Base-by-base conservation (phyloP, 2,797 vertebrate genomes). In the Dendrocincla tyrannina region DNA sequence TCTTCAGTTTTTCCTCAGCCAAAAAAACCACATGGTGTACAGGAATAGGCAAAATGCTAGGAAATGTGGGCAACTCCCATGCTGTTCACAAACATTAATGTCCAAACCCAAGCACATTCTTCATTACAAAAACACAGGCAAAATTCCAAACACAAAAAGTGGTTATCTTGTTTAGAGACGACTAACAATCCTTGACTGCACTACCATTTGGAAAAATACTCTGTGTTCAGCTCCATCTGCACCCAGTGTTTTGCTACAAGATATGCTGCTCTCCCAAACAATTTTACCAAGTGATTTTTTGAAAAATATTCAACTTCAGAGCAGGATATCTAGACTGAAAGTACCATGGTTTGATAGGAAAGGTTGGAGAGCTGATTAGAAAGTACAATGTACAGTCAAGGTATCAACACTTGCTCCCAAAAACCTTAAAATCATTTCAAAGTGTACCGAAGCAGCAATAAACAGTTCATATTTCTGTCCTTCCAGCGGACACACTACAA, bases 331-430 rank as follows among this genome's bases (percentile, higher is more conserved):
- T 83, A 78, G 73, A 49, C 80, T 35, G 72, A 94, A 88, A 91
- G 27, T 89, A 59, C 72, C 44, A 4, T n/a, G 46, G 42, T 62
- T 72, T 62, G 50, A 84, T 88, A 93, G 53, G 89, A 74, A 85
- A 74, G 79, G 64, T 22, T 89, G 94, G 58, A 89, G 87, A 95
- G 53, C 92, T 96, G 97, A 97, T 97, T 93, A 96, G 82, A 96
- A 92, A 95, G 82, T 82, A 95, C 91, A 94, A 89, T 67, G 62
- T 32, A 72, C 50, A 91, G 95, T 85, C 56, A 75, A 94, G 89
- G 91, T 78, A 97, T 79, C 84, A 93, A 94, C 96, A 91, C 80
- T 96, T 91, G 59, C 4, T 19, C 89, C 64, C 73, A 70, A 95
- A 91, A 77, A 95, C 72, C 44, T 96, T 83, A 62, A 94, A 93